Conservation (phyloP, 2,113 vertebrate species). For the rat (Rattus norvegicus) region GRCr8 NC_086027.1:34404501-34405000, state of each 20-base stretch:
- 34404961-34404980: neutral
- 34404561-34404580: neutral
- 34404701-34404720: neutral
- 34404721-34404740: neutral
- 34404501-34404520: neutral
- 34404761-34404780: neutral
- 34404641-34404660: neutral
- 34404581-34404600: neutral
- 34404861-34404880: neutral
- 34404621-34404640: neutral
- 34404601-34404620: neutral
- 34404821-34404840: neutral
- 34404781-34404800: neutral
- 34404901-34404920: slow-evolving; percentile 27
- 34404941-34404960: slow-evolving; percentile 52
- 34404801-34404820: neutral
- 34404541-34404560: neutral
- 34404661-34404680: neutral
- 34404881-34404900: slow-evolving; percentile 38
- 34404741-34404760: neutral
- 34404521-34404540: neutral
- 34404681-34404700: neutral
- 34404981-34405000: slow-evolving; percentile 6
- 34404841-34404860: neutral
- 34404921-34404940: slow-evolving; percentile 13